These are phyloP conservation scores for Tetranychus piercei DNA, from an alignment of 2,888 invertebrate genomes.

Conservation along the genomic window DNA sequence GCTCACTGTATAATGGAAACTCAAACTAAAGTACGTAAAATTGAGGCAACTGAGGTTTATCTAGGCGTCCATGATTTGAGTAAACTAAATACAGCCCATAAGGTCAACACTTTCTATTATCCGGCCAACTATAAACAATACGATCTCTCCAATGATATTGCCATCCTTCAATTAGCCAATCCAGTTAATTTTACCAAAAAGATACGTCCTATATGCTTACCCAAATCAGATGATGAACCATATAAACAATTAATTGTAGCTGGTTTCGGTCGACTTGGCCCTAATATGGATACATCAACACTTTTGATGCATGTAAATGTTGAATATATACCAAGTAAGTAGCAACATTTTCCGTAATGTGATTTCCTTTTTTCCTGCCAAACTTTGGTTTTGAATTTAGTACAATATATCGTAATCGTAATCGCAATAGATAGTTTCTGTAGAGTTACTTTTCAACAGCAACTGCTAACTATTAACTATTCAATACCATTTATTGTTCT, in stretches of 20 bases:
- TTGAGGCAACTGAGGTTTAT: slow-evolving; percentile 4
- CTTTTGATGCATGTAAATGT: not conserved
- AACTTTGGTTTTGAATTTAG: not conserved
- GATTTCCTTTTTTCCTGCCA: not conserved
- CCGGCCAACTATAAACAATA: slow-evolving; percentile 4
- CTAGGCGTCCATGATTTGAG: slow-evolving; percentile 3
- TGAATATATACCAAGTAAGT: slow-evolving; percentile 10
- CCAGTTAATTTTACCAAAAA: not conserved
- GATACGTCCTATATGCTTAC: not conserved
- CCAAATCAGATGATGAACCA: not conserved
- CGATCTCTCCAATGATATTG: slow-evolving; percentile 4
- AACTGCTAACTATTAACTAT: too few species aligned
- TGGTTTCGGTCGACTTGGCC: slow-evolving; percentile 6
- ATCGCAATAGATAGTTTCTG: too few species aligned
- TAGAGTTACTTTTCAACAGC: too few species aligned
- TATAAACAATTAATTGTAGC: not conserved
- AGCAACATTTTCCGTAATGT: not conserved
- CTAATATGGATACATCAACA: not conserved
- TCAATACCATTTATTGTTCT: not conserved
- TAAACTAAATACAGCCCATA: not conserved
- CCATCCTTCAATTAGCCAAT: not conserved
- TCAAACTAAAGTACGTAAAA: not conserved
- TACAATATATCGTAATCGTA: too few species aligned
- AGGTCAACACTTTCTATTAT: not conserved
- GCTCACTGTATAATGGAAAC: slow-evolving; percentile 3